Evolutionary conservation across 2,113 vertebrate species (phyloP), one percentile per base, ranked within the genome.

Genomic region (Corythoichthys haematopterus): DNA sequence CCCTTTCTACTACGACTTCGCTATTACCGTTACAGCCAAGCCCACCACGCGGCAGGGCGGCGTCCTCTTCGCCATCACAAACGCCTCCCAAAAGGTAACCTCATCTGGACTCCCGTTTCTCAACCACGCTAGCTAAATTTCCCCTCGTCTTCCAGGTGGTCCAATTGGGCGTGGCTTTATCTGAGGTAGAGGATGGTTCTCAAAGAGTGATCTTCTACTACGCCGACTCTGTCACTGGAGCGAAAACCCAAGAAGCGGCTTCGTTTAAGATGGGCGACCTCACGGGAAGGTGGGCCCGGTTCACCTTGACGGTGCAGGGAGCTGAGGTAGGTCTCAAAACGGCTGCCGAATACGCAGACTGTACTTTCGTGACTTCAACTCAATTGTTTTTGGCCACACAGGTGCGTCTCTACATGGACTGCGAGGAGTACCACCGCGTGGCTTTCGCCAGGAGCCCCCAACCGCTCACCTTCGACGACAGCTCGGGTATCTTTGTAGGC

Each of bases 401-500:
- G 88, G 87, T 93, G 72, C 89, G 88, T 71, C 92, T 99, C 64
- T 93, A 93, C 68, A 78, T 96, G 92, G 94, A 96, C 84, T 99
- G 97, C 20, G 95, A 98, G 82, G 95, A 97, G 45, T 92, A 94
- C 57, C 88, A 94, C 71, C 90, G 83, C 0, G 74, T 93, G 15
- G 83, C 72, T 45, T 94, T 98, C 83, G 78, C 71, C 76, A 89
- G 96, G 61, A 91, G 93, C 48, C 13, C 82, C 10, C 71, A 0
- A 61, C 71, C 92, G n/a, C 84, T 99, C 75, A 85, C 81, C 3
- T 97, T 98, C 6, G 92, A 96, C 72, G 72, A 93, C 83, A 94
- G 93, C 46, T 95, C 95, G 0, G 97, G 95, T 14, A 92, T 99
- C 91, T 99, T 99, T 43, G 91, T 99, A 13, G 96, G 96, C 66